Evolutionary conservation across 2,797 vertebrate species (phyloP), one percentile per base, ranked within the genome.

Genomic region (Myiotriccus ornatus): DNA sequence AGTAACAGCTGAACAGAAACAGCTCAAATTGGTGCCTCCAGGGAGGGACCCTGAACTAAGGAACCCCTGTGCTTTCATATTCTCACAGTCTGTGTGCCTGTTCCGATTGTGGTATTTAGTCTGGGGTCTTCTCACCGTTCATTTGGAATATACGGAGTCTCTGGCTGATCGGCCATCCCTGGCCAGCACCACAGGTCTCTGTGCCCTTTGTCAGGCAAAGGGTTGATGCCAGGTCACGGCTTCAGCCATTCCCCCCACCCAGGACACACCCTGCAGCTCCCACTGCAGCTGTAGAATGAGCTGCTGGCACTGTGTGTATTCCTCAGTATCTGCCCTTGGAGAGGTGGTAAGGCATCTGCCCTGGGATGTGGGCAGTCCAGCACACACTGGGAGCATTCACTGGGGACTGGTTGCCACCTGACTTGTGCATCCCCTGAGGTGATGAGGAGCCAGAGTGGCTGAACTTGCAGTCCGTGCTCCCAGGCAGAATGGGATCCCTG

Each of bases 81-180:
- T 32, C 56, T 49, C 62, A 9, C 22, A 30, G 7, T 24, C 43
- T 63, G 6, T 37, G 41, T 30, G 15, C 22, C 35, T 0, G 0
- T 76, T 69, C 49, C 23, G 18, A 2, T 49, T 0, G 2, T n/a
- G 47, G 2, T 55, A 14, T 24, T 49, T 55, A 43, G 20, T 28
- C 49, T 69, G 49, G 20, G 32, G 3, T 37, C 27, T 75, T 49
- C 86, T 49, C 1, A 0, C 16, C 43, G 9, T 37, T 35, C 28
- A 12, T 76, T n/a, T 82, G 32, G 32, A 6, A 37, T 43, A 35
- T 14, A 1, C 15, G 23, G 49, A 43, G 32, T 24, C 23, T 69
- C 70, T 69, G 49, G 46, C 39, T 67, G 34, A 35, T 21, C 14
- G 32, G 63, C 47, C 41, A 28, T 27, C 63, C 47, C 46, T 62